A percentile compares a stretch with the other conserved stretches of the same genome.
These are phyloP conservation scores for Stenodera caucasica DNA, from an alignment of 2,888 invertebrate species.

Conservation along the genomic window DNA sequence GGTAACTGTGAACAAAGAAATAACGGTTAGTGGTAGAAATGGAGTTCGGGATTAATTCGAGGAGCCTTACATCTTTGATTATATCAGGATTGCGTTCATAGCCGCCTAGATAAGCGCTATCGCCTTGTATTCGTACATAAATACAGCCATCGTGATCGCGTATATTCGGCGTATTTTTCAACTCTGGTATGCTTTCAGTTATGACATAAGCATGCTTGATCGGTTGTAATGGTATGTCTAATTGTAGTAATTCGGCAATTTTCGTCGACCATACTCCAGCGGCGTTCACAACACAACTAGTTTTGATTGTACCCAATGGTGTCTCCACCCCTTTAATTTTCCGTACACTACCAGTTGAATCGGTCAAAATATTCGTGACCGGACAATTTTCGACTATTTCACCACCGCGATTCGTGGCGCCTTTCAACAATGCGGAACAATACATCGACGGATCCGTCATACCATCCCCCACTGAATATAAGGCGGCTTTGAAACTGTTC, in stretches of 20 bases:
- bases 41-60: background rate
- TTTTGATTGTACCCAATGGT: conserved; percentile 72
- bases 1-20: conserved; percentile 66
- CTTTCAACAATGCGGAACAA: conserved; percentile 72
- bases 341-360: conserved; percentile 64
- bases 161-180: conserved; percentile 76
- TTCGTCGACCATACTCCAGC: conserved; percentile 83
- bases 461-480: conserved; percentile 80
- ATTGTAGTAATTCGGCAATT: conserved; percentile 68
- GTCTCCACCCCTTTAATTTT: conserved; percentile 79
- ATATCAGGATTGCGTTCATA: conserved; percentile 86
- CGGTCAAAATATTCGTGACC: conserved; percentile 69
- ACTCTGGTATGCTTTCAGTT: conserved; percentile 75
- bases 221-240: conserved; percentile 74
- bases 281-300: conserved; percentile 78
- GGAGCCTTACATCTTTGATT: conserved; percentile 66
- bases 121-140: conserved; percentile 83
- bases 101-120: conserved; percentile 81
- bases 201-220: conserved; percentile 90
- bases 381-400: conserved; percentile 77
- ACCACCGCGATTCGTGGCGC: conserved; percentile 70
- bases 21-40: background rate
- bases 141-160: conserved; percentile 83
- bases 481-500: conserved; percentile 70
- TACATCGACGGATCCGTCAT: conserved; percentile 82